Evolutionary conservation across 2,113 vertebrate species (phyloP).

Genomic region (Dryoscopus gambensis): DNA sequence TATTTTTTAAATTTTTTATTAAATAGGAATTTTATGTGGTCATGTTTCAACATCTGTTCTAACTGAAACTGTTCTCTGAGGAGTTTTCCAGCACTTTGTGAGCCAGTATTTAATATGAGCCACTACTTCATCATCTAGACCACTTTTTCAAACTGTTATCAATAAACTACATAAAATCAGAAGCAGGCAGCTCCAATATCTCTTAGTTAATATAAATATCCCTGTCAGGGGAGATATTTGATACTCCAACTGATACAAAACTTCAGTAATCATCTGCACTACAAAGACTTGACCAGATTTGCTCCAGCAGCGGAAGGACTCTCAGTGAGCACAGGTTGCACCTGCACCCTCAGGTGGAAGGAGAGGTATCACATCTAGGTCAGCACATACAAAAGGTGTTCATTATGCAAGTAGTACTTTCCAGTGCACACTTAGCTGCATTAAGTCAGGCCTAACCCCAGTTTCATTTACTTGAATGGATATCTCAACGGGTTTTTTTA

Average conservation of each 20-base stretch:
- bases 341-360: background rate
- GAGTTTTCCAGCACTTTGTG: background rate
- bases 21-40: background rate
- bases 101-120: background rate
- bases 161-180: background rate
- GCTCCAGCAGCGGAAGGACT: background rate
- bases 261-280: background rate
- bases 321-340: background rate
- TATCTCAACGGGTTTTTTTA: background rate
- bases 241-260: background rate
- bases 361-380: background rate
- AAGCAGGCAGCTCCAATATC: background rate
- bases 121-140: background rate
- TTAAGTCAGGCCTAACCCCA: background rate
- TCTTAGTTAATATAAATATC: background rate
- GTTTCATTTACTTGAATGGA: background rate
- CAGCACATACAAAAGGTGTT: background rate
- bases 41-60: background rate
- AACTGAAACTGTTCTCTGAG: background rate
- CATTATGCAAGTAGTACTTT: background rate
- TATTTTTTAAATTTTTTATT: background rate
- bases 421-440: background rate
- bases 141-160: background rate
- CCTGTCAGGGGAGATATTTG: background rate
- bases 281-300: background rate